Conservation (phyloP, 1,140 invertebrate genomes). For the Diorhabda sublineata region DNA sequence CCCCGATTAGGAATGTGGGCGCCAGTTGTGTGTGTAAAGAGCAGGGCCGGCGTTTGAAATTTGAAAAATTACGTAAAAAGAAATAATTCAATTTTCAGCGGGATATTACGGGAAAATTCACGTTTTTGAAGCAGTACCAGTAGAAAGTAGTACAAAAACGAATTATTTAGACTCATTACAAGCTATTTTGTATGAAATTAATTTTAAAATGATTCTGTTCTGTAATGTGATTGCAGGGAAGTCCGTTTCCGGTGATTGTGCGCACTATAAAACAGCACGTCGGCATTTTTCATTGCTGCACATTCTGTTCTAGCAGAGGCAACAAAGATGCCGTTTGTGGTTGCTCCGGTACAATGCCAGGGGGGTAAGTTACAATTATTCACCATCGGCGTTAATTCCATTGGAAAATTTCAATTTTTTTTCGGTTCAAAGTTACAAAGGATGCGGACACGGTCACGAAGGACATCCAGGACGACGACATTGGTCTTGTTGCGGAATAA, state of each 20-base stretch:
- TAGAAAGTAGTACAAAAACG: too few relatives aligned
- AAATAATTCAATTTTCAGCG: too few relatives aligned
- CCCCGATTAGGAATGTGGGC: background rate
- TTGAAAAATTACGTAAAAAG: too few relatives aligned
- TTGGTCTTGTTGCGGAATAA: constrained; percentile 76
- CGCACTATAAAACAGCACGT: constrained; percentile 56
- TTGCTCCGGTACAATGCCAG: constrained; percentile 67
- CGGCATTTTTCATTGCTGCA: constrained; percentile 73
- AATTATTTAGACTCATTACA: too few relatives aligned
- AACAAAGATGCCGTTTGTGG: constrained; percentile 63
- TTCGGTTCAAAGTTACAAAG: constrained; percentile 52
- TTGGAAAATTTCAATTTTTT: background rate
- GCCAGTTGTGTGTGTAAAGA: too few relatives aligned
- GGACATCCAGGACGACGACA: constrained; percentile 72
- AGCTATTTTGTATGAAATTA: background rate
- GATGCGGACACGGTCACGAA: constrained; percentile 73
- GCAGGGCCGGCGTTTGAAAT: too few relatives aligned
- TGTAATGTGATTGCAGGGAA: constrained; percentile 47
- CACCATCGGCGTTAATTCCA: background rate
- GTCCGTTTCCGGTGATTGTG: constrained; percentile 56
- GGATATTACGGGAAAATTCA: too few relatives aligned
- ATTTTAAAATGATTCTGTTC: background rate
- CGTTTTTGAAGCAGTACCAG: too few relatives aligned
- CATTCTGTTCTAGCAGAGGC: constrained; percentile 76
- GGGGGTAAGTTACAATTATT: constrained; percentile 46